Evolutionary conservation across 2,797 vertebrate species (phyloP).

Genomic region (Pseudopleuronectes americanus): DNA sequence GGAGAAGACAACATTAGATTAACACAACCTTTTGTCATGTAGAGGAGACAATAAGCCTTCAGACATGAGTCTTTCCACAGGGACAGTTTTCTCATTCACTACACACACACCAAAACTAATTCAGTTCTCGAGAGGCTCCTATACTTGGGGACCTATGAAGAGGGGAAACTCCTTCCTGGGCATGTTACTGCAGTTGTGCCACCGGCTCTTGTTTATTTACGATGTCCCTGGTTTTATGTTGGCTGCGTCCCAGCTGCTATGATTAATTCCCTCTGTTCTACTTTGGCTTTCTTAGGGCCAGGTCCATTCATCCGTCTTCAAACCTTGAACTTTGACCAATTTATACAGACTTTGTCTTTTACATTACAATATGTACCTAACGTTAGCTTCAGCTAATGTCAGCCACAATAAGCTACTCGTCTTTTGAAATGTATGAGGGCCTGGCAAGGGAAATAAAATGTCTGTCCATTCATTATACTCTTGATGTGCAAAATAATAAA

Average conservation of each 20-base stretch:
- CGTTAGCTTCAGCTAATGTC: background rate
- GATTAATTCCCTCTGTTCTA: constrained; percentile 53
- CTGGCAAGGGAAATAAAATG: too few species aligned
- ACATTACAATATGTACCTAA: background rate
- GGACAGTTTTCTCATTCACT: constrained; percentile 7
- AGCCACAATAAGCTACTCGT: background rate
- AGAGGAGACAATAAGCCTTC: constrained; percentile 1
- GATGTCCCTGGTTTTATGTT: constrained; percentile 46
- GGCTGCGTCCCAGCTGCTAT: constrained; percentile 35
- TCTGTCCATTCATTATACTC: too few species aligned
- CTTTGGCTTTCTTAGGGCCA: constrained; percentile 34
- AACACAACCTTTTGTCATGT: background rate
- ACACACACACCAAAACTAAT: constrained; percentile 6
- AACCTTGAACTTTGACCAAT: constrained; percentile 35
- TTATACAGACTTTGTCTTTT: too few species aligned
- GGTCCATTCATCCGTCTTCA: constrained; percentile 39
- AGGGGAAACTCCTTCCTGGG: constrained; percentile 1
- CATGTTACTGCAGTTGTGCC: constrained; percentile 1
- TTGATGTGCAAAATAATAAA: too few species aligned
- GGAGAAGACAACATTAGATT: constrained; percentile 20
- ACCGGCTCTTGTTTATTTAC: constrained; percentile 10
- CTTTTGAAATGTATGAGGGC: too few species aligned
- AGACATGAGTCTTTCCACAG: constrained; percentile 14
- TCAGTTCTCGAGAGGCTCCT: constrained; percentile 5
- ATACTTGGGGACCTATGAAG: constrained; percentile 3